Evolutionary conservation across 35 echinoderm and acorn worm species (phyloP).

Genomic region (Lytechinus pictus): DNA sequence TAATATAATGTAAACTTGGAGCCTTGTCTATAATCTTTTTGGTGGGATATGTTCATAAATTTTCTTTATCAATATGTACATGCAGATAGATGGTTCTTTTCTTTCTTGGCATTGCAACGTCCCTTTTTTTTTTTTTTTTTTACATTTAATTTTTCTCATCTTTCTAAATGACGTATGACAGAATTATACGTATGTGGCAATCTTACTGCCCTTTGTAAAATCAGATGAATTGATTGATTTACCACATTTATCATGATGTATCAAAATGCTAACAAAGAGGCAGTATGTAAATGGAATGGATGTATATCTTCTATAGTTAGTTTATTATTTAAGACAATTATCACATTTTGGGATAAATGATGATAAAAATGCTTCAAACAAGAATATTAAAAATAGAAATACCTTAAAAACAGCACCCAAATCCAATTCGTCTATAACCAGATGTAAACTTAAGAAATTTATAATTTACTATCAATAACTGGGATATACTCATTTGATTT

Average conservation of each 20-base stretch:
- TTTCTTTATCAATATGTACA: background rate
- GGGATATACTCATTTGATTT: no score
- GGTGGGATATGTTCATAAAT: background rate
- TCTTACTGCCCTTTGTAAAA: background rate
- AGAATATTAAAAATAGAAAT: no score
- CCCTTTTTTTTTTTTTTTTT: background rate
- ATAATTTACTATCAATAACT: no score
- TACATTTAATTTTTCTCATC: background rate
- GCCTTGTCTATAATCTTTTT: background rate
- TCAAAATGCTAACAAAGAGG: background rate
- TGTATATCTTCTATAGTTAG: background rate
- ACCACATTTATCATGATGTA: background rate
- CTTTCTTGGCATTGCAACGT: background rate
- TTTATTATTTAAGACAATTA: background rate
- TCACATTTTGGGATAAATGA: background rate
- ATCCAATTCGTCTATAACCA: no score
- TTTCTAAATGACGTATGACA: background rate
- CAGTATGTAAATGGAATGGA: background rate
- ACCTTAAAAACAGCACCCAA: no score
- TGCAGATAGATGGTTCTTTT: background rate
- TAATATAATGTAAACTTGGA: background rate
- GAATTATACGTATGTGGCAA: background rate
- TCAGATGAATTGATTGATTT: background rate
- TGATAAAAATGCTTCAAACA: background rate
- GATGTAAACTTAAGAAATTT: no score